Evolutionary conservation across 2,113 vertebrate genomes (phyloP).

Genomic region (Nesogale talazaci): DNA sequence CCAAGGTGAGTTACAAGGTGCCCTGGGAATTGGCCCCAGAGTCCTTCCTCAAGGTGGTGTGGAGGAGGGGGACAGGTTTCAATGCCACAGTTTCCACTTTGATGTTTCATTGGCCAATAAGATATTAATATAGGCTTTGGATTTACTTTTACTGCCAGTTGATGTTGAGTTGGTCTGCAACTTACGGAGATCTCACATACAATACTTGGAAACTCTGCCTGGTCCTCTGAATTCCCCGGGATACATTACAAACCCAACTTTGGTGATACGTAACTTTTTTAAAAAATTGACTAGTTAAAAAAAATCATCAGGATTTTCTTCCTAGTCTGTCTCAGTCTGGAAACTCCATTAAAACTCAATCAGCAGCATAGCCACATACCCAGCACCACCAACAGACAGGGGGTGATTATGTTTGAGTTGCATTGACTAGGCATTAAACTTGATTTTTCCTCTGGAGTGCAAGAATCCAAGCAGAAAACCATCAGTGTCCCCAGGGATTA

Average conservation of each 20-base stretch:
- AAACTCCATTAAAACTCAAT: not conserved
- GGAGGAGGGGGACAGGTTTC: too few relatives aligned
- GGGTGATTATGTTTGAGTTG: not conserved
- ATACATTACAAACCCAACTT: not conserved
- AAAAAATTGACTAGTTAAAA: too few relatives aligned
- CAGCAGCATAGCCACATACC: not conserved
- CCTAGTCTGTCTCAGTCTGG: not conserved
- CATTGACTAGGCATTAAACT: not conserved
- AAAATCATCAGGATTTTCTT: not conserved
- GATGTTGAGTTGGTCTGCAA: not conserved
- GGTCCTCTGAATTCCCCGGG: not conserved
- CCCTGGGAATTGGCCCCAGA: not conserved
- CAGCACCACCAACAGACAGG: not conserved
- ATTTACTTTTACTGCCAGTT: not conserved
- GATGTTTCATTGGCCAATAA: not conserved
- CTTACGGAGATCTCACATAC: not conserved
- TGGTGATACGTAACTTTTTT: not conserved
- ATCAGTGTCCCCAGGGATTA: not conserved
- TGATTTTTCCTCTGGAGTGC: not conserved
- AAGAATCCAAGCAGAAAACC: not conserved
- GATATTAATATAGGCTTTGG: not conserved
- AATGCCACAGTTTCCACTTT: not conserved
- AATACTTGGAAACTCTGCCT: not conserved
- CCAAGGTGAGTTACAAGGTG: not conserved
- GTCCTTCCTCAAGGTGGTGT: too few relatives aligned